phyloP scores from a whole-genome alignment of 2,113 vertebrate genomes.

The Rynchops niger region DNA sequence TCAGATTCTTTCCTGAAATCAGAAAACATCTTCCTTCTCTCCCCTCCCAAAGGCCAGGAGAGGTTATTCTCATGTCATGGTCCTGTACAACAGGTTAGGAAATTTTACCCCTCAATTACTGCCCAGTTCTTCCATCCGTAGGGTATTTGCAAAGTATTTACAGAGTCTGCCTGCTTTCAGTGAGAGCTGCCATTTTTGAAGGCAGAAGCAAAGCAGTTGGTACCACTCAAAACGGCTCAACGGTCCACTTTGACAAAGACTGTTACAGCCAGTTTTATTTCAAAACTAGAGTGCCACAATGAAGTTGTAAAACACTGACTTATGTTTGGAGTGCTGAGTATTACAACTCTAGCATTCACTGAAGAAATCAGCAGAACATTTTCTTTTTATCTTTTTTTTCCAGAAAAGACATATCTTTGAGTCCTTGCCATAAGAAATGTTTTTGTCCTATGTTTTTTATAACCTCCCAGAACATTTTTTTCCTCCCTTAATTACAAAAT shows the following conservation, averaged over 20 bases:
- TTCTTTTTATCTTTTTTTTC: neutral
- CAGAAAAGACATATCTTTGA: constrained; percentile 14
- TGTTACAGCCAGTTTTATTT: neutral
- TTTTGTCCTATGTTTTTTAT: constrained; percentile 21
- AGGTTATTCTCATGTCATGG: neutral
- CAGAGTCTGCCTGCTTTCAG: neutral
- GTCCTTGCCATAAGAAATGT: constrained; percentile 21
- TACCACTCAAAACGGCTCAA: neutral
- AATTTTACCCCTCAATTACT: neutral
- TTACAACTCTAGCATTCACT: neutral
- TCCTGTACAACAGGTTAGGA: neutral
- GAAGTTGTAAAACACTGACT: neutral
- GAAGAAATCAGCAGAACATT: neutral
- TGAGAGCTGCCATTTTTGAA: neutral
- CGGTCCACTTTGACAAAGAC: neutral
- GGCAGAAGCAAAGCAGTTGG: neutral
- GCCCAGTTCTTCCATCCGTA: neutral
- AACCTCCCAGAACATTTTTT: constrained; percentile 39
- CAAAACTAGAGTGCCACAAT: neutral
- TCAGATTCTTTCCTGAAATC: neutral
- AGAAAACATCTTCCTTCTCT: neutral
- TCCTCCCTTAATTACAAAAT: constrained; percentile 47
- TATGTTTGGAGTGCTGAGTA: neutral
- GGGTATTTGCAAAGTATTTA: neutral
- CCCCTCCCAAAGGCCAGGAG: neutral